Conservation (phyloP, 2,797 vertebrate species). For the Sciurus vulgaris region DNA sequence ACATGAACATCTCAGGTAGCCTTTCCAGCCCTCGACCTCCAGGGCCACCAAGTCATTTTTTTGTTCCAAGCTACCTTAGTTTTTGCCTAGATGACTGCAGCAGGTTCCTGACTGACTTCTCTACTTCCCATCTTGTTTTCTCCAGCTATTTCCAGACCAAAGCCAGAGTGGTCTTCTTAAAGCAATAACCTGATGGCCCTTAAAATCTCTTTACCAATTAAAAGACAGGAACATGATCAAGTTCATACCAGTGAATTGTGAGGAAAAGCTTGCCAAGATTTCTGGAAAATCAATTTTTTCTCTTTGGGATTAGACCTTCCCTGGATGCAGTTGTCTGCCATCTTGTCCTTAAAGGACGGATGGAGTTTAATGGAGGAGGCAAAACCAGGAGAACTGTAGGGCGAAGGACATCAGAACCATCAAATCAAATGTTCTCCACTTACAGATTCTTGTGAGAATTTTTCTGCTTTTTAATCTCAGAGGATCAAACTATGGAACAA, state of each 20-base stretch:
- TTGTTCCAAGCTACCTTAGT: background rate
- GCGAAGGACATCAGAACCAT: background rate
- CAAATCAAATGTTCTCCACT: background rate
- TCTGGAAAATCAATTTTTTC: background rate
- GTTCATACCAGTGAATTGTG: background rate
- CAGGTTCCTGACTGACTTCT: background rate
- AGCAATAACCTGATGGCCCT: background rate
- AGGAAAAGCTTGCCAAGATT: background rate
- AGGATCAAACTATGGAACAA: constrained; percentile 21
- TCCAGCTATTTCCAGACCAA: background rate
- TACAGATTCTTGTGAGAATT: background rate
- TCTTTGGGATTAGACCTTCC: background rate
- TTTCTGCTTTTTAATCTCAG: background rate
- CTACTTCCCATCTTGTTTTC: background rate
- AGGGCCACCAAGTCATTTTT: background rate
- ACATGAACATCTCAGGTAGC: background rate
- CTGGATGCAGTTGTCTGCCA: too few relatives aligned
- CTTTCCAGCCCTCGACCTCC: background rate
- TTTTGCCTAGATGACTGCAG: background rate
- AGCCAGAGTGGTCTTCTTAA: background rate
- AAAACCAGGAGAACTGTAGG: background rate
- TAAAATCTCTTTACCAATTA: constrained; percentile 26
- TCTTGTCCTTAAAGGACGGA: background rate
- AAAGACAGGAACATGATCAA: background rate
- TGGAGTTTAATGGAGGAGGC: background rate